phyloP scores from a whole-genome alignment of 2,797 vertebrate species.

The Onychomys leucogaster region DNA sequence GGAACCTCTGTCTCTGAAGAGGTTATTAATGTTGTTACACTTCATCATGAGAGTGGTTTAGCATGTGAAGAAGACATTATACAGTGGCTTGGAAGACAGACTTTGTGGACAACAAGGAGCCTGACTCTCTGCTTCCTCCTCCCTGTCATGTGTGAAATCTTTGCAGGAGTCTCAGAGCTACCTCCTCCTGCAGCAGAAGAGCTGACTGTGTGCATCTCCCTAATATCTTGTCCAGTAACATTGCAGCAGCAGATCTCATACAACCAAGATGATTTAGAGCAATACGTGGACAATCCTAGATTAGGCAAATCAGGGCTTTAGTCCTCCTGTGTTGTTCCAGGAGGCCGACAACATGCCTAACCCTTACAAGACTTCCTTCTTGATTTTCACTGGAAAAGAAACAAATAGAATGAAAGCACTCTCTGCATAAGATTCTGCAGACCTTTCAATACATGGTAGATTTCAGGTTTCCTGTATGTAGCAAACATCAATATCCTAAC shows the following conservation, averaged over 20 bases:
- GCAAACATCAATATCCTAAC: not conserved
- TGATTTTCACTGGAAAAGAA: not conserved
- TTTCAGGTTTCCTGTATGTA: slow-evolving; percentile 10
- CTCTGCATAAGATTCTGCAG: not conserved
- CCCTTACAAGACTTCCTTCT: not conserved
- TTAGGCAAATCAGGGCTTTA: not conserved
- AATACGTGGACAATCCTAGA: not conserved
- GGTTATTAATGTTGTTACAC: not conserved
- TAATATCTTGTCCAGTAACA: not conserved
- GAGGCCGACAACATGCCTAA: not conserved
- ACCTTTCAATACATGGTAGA: not conserved
- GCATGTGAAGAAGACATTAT: not conserved
- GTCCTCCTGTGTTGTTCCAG: not conserved
- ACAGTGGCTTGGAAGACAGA: not conserved
- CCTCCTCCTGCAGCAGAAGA: not conserved
- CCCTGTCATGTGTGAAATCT: not conserved
- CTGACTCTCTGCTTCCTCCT: not conserved
- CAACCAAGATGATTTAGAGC: slow-evolving; percentile 22
- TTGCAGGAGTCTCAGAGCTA: not conserved
- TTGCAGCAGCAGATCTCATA: not conserved
- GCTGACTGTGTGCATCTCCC: not conserved
- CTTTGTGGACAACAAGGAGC: not conserved
- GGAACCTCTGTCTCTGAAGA: not conserved
- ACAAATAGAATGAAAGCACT: not conserved
- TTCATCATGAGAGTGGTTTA: not conserved